Base-by-base conservation (phyloP, 1,140 invertebrate genomes). In the Plutomurus gul region DNA sequence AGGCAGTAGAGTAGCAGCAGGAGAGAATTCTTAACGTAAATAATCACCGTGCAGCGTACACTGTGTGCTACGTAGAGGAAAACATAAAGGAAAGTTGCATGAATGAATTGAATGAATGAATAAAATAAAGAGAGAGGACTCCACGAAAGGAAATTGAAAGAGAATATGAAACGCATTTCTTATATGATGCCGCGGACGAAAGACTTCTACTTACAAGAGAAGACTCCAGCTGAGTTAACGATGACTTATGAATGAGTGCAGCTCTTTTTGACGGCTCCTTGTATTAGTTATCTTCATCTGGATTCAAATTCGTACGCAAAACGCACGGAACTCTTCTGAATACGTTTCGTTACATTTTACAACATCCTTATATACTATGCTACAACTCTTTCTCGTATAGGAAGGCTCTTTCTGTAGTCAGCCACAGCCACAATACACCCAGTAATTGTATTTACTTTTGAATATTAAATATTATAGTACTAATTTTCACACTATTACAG, bases 71-170 rank as follows among this genome's bases (percentile, higher is more conserved):
- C 30, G 30, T 30, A 30, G n/a, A 65, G 36, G 27, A 30, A 33
- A 65, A 65, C 25, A 33, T 65, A 60, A 60, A 60, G 51, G 56
- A 65, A 65, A 33, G 27, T 30, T 33, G 56, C 16, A 65, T 65
- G 56, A 65, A 65, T 65, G 56, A 65, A 65, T 65, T 65, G 56
- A 65, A 65, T 65, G 56, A 65, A 65, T 65, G 56, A 65, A 65
- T 65, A 36, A 65, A 65, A 65, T 65, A 65, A 65, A 33, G 56
- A 65, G 25, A 33, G 56, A 65, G 36, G 30, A 33, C 27, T 65
- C n/a, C n/a, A n/a, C n/a, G n/a, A 65, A 65, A 30, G 56, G 27
- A 65, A 33, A 65, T 65, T 65, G 56, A 65, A 65, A 65, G 30
- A 65, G 56, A 65, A 65, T 65, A 33, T 65, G 27, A 65, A 30